Evolutionary conservation across 2,797 vertebrate genomes (phyloP), one percentile per base, ranked within the genome.

Genomic region (Moxostoma hubbsi): DNA sequence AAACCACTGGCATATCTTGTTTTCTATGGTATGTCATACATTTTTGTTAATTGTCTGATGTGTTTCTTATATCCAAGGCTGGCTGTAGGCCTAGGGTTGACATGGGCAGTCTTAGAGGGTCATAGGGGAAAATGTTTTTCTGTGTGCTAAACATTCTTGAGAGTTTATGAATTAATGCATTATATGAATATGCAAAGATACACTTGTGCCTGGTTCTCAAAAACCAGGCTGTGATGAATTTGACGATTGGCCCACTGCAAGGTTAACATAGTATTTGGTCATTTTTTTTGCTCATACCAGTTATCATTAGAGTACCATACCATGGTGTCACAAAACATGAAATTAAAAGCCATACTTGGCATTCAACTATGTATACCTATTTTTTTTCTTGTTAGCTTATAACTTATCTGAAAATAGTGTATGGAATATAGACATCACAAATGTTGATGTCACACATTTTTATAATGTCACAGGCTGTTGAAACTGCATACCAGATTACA

Each of bases 1-100:
- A 81, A 87, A 36, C 36, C 88, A 92, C 88, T 89, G 88, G 89
- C 90, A 64, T 73, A 75, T 86, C 82, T 83, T 61, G 73, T 82
- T 80, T 36, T 51, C 18, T 59, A 62, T 62, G 63, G 68, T 82
- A 62, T 77, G 70, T 81, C 57, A 51, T 77, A 43, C 24, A 53
- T 85, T 77, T 50, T 79, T 63, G 55, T 80, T 86, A 7, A 65
- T 46, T 46, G 53, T 77, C 85, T 83, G 81, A 62, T 85, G 86
- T 66, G 43, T 84, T 78, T 83, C 64, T 62, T 85, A 72, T 87
- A 89, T 88, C 86, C 89, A 90, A 91, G 79, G 86, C 69, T 36
- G 36, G 36, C 36, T 36, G 36, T 36, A 36, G 36, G 36, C 36
- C 36, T 24, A 24, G 24, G 24, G 24, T 24, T 24, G 24, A 24